Conservation (phyloP, 1,140 invertebrate genomes). For the Tenebrio molitor region DNA sequence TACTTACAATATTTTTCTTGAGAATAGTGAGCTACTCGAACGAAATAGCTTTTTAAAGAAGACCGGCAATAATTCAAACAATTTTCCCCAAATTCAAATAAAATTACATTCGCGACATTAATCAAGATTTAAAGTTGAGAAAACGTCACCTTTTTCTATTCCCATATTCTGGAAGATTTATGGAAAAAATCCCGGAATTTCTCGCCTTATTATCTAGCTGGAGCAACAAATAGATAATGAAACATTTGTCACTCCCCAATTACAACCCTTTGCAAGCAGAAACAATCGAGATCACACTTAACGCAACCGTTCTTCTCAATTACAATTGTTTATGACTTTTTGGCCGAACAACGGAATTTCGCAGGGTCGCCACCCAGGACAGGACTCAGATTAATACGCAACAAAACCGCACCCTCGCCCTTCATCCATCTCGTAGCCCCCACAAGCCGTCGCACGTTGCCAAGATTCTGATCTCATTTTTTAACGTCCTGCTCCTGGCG, state of each 20-base stretch:
- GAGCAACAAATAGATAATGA: neutral
- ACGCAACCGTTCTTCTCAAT: slow-evolving; percentile 4
- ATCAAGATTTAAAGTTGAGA: neutral
- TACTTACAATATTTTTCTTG: neutral
- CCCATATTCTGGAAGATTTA: neutral
- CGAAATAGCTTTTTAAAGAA: neutral
- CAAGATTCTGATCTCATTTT: neutral
- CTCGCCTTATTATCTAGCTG: neutral
- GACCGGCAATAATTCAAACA: neutral
- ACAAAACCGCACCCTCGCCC: slow-evolving; percentile 24
- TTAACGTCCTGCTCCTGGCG: neutral
- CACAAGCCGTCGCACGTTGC: neutral
- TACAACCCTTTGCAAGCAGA: neutral
- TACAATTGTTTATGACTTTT: slow-evolving; percentile 1
- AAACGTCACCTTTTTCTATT: neutral
- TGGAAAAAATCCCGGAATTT: neutral
- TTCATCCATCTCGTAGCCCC: neutral
- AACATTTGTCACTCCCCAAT: neutral
- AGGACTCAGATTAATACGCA: slow-evolving; percentile 22
- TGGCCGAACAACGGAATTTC: slow-evolving; percentile 24
- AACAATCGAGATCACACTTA: neutral
- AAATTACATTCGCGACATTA: neutral
- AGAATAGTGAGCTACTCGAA: neutral
- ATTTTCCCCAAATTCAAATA: neutral
- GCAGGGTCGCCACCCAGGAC: slow-evolving; percentile 8